phyloP scores from a whole-genome alignment of 2,797 vertebrate species.

The Eurystomus glaucurus region DNA sequence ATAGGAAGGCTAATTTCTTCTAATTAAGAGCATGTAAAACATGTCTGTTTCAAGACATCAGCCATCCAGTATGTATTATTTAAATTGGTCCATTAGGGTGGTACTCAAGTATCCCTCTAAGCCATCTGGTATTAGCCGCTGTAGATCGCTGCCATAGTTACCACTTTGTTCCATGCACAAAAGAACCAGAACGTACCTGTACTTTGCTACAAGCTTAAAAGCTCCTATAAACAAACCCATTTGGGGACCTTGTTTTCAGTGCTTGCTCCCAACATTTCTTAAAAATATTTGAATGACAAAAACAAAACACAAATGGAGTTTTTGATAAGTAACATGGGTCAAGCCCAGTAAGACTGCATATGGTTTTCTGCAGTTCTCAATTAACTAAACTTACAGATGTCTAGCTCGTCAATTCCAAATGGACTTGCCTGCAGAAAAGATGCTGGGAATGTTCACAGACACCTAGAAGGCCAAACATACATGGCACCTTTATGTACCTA shows the following conservation, averaged over 20 bases:
- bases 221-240: neutral
- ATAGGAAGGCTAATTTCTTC: neutral
- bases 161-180: neutral
- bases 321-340: neutral
- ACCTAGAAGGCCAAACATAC: neutral
- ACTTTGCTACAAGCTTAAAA: neutral
- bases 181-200: neutral
- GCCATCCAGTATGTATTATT: neutral
- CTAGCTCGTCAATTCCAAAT: neutral
- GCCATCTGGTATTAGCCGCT: neutral
- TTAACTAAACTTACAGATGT: neutral
- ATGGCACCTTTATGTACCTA: neutral
- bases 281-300: neutral
- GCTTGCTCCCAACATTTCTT: neutral
- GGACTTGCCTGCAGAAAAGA: neutral
- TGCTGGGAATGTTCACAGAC: neutral
- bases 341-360: neutral
- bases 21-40: neutral
- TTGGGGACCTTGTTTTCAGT: neutral
- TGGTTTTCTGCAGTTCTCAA: neutral
- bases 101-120: neutral
- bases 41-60: neutral
- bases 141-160: neutral
- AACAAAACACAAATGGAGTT: neutral
- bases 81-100: neutral